Base-by-base conservation (phyloP, 1,140 invertebrate genomes). In the Drosophila azteca region DNA sequence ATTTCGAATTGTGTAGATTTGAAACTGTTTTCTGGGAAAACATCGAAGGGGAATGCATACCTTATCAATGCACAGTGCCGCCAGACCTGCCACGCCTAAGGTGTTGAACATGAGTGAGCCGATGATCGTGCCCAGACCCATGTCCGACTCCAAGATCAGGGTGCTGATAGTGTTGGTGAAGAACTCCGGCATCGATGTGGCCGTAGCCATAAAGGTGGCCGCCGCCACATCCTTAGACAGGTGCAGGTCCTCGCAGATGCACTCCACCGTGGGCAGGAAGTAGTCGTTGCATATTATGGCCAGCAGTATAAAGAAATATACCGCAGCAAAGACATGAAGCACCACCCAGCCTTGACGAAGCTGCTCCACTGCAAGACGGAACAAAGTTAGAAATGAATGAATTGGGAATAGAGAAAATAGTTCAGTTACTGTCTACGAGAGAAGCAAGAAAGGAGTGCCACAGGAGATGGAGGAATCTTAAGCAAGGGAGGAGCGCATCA, bases 171-270 rank as follows among this genome's bases (percentile, higher is more conserved):
- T 93, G 77, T 97, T 97, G 17, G 97, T 97, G 89, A 98, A 98
- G 29, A 98, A 94, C 92, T 98, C 97, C 0, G 97, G 97, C 71
- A 96, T 96, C 29, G 96, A 97, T 8, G 97, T 97, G 1, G 97
- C 97, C 0, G 96, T 96, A 0, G 97, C 96, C 95, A 98, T 96
- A 82, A 98, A 98, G 0, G 97, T 98, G 0, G 97, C 97, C 0
- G 97, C 97, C 0, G 96, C 97, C 7, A 98, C 96, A 90, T 98
- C 97, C 83, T 94, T 93, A 9, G 95, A 95, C 89, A 96, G 94
- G 65, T 95, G 94, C 20, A 96, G 90, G 59, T 94, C 93, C 29
- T 95, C 94, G 84, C 96, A 97, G 70, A 97, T 96, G 68, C 95
- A 93, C 89, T 97, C 96, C 2, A 98, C 94, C 1, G 96, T 94